Base-by-base conservation (phyloP, 2,888 invertebrate genomes). In the Heliconius ethilla region DNA sequence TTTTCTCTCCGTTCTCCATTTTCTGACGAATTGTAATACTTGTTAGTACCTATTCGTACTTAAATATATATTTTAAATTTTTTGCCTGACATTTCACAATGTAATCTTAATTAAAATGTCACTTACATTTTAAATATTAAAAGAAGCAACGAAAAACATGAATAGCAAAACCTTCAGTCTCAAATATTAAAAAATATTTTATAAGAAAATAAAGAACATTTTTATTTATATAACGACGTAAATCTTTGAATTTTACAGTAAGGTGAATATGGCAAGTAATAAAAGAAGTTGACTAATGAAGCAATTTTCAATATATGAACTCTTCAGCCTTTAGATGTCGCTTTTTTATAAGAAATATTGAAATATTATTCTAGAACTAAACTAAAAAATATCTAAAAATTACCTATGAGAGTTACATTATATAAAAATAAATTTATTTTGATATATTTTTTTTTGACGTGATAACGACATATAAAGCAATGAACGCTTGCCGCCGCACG, bases 281-380 rank as follows among this genome's bases (percentile, higher is more conserved):
- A 72, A 72, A 72, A 72, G 59, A 59, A 59, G 13, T 55, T 55
- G 55, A 51, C 33, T 72, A 72, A 33, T 72, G 55, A 72, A 72
- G 70, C n/a, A 72, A 72, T 72, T 33, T n/a, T 72, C 55, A 70
- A 70, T 70, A 70, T 13, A 70, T 29, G 70, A 70, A 29, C 6
- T 40, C n/a, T 22, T 70, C 29, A 27, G 29, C 70, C 29, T 27
- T 29, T 29, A 70, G 22, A 3, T 55, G 51, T 51, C 7, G 29
- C 3, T 70, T 51, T 70, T 55, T n/a, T 13, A 59, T 59, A 10
- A 33, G 22, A 72, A 72, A 72, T 55, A 72, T 72, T 29, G n/a
- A 59, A n/a, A 59, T 59, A 6, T 11, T 18, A 29, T 29, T 29
- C 2, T 9, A 51, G 9, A 51, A 22, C 22, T 51, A 40, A 40